Evolutionary conservation across 2,113 vertebrate genomes (phyloP).

Genomic region (Melanerpes aurifrons): DNA sequence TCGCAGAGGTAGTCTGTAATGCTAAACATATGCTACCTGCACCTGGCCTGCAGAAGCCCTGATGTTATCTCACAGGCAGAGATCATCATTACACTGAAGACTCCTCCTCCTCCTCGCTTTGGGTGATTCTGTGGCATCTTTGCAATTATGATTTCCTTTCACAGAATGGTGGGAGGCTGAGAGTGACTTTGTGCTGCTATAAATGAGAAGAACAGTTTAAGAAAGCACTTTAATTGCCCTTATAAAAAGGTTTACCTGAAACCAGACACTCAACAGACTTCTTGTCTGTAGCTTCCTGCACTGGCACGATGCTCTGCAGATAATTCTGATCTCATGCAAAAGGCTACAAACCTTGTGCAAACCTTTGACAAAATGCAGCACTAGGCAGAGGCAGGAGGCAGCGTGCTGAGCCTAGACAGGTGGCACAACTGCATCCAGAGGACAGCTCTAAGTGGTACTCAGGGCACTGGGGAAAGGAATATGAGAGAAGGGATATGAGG

Average conservation of each 20-base stretch:
- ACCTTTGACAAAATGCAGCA: not conserved
- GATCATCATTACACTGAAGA: not conserved
- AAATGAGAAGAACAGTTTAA: not conserved
- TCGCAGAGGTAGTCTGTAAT: not conserved
- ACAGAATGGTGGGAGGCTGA: not conserved
- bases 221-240: not conserved
- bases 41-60: not conserved
- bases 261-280: not conserved
- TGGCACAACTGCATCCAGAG: not conserved
- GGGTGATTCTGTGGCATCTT: not conserved
- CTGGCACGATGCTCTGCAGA: not conserved
- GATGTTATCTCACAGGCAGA: not conserved
- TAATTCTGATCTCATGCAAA: not conserved
- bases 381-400: not conserved
- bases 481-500: not conserved
- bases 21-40: not conserved
- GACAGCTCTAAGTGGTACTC: not conserved
- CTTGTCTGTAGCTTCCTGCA: not conserved
- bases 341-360: not conserved
- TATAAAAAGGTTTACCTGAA: not conserved
- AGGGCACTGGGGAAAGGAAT: not conserved
- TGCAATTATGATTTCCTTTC: not conserved
- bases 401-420: fast-evolving
- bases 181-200: not conserved
- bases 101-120: not conserved